Conservation (phyloP, 92 coral and sea anemone species). For the Palythoa grandis region DNA sequence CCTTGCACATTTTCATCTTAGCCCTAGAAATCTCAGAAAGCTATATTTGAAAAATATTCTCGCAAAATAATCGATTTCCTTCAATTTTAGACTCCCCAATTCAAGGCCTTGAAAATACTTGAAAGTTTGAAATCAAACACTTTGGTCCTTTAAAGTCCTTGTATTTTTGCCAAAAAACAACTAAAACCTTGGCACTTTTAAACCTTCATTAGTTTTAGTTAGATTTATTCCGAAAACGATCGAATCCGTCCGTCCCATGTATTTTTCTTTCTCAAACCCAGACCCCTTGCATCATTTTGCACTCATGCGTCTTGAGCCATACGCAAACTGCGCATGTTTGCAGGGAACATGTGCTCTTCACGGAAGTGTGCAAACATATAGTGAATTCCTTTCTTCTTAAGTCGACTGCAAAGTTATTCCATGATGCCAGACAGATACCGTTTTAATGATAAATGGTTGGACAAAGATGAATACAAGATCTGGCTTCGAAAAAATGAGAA, state of each 20-base stretch:
- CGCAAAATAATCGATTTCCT: too few relatives aligned
- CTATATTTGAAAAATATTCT: too few relatives aligned
- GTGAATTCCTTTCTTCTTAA: neutral
- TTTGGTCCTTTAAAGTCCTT: too few relatives aligned
- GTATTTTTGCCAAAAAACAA: too few relatives aligned
- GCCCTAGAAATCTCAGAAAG: too few relatives aligned
- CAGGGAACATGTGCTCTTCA: neutral
- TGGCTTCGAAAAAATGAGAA: too few relatives aligned
- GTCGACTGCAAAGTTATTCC: neutral
- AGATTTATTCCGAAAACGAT: neutral
- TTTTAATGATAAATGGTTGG: neutral
- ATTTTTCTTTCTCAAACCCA: neutral
- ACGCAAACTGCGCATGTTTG: neutral
- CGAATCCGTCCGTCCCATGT: neutral
- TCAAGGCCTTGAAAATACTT: too few relatives aligned
- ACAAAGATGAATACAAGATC: too few relatives aligned
- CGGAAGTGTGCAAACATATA: neutral
- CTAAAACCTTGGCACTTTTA: neutral
- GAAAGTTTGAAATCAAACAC: too few relatives aligned
- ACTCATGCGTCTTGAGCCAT: neutral
- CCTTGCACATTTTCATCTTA: too few relatives aligned
- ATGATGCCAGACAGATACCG: constrained; percentile 8
- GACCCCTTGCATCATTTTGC: neutral
- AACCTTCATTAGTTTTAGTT: neutral
- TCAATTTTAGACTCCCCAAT: too few relatives aligned